Conservation (phyloP, 2,113 vertebrate genomes). For the Circaetus gallicus region DNA sequence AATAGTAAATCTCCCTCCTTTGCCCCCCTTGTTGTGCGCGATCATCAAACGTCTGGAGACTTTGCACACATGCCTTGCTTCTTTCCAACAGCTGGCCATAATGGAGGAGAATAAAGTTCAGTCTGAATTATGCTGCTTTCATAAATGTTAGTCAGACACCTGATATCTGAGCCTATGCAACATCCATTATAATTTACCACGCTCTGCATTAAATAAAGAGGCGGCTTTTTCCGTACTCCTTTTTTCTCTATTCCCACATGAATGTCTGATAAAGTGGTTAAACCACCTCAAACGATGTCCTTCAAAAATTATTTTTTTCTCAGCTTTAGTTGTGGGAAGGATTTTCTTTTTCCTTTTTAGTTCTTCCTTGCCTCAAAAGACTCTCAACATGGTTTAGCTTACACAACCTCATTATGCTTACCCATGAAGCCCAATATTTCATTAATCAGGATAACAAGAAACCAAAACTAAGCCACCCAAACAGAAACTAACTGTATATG, state of each 20-base stretch:
- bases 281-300: constrained; percentile 7
- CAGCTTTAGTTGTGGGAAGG: constrained; percentile 1
- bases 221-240: neutral
- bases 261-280: constrained; percentile 17
- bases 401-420: neutral
- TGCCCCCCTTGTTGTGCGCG: neutral
- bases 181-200: constrained; percentile 24
- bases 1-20: neutral
- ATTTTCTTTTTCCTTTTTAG: neutral
- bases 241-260: constrained; percentile 4
- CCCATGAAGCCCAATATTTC: neutral
- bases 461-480: neutral
- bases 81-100: constrained; percentile 34
- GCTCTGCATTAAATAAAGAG: constrained; percentile 28
- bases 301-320: neutral
- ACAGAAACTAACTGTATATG: neutral
- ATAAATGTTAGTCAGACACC: constrained; percentile 34
- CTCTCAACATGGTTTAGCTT: neutral
- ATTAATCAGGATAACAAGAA: constrained; percentile 9
- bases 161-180: constrained; percentile 24
- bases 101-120: constrained; percentile 22
- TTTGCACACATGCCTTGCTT: neutral
- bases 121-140: constrained; percentile 27
- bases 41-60: constrained; percentile 19
- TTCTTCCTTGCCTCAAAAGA: neutral